Percentiles rank a stretch among this genome's conserved stretches.
Conservation (phyloP, 1,140 invertebrate species). For the Scaptomyza pallida region DNA sequence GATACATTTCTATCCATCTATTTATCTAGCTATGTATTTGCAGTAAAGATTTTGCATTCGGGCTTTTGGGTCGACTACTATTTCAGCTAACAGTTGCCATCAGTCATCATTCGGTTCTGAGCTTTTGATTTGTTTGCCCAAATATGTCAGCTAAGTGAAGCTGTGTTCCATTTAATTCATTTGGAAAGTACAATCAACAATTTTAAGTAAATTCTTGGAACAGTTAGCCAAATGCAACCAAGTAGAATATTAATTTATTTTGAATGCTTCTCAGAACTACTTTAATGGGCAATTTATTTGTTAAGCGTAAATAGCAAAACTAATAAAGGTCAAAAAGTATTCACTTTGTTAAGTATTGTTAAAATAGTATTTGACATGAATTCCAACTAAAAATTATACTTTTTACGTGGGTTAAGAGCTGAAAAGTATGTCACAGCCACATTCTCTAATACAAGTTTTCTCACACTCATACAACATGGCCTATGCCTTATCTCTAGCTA, state of each 20-base stretch:
- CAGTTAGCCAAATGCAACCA: neutral
- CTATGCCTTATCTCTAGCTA: neutral
- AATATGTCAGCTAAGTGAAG: constrained; percentile 32
- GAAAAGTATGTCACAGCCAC: neutral
- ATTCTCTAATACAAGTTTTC: neutral
- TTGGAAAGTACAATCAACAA: neutral
- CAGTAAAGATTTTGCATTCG: constrained; percentile 5
- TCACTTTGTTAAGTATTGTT: neutral
- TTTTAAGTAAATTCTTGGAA: neutral
- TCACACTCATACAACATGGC: neutral
- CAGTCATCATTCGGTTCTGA: neutral
- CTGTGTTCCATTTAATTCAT: constrained; percentile 4
- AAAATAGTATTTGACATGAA: no score
- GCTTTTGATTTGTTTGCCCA: constrained; percentile 29
- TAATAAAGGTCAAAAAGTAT: neutral
- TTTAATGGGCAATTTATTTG: neutral
- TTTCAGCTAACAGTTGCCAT: constrained; percentile 6
- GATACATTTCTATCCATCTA: constrained; percentile 9
- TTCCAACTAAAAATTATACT: no score
- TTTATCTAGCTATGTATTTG: constrained; percentile 1
- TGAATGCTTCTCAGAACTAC: no score
- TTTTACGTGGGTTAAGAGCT: no score
- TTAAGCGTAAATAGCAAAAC: neutral
- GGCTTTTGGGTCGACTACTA: neutral
- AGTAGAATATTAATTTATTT: neutral